These are phyloP conservation scores for Neoitamus cyanurus DNA, from an alignment of 2,888 invertebrate genomes.

Conservation along the genomic window DNA sequence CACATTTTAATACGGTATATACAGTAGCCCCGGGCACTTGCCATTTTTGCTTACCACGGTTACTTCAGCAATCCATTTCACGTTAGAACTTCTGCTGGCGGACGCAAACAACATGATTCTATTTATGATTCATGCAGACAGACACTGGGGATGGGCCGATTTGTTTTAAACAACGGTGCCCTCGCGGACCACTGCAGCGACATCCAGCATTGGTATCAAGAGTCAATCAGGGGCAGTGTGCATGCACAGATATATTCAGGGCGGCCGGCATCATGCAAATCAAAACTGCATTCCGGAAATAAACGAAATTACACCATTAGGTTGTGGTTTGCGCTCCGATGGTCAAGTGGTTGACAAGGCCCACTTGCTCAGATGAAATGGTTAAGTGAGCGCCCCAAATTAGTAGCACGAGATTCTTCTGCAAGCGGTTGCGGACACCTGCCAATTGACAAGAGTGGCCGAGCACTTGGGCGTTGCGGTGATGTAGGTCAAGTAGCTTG, in stretches of 20 bases:
- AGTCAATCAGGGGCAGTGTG: not conserved
- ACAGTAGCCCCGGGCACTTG: not conserved
- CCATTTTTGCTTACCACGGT: not conserved
- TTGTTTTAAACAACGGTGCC: not conserved
- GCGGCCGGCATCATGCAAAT: conserved; percentile 28
- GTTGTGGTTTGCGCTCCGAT: not conserved
- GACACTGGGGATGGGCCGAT: not conserved
- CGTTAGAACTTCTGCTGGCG: not conserved
- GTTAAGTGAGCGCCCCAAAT: conserved; percentile 17
- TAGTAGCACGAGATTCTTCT: conserved; percentile 29
- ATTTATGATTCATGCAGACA: not conserved
- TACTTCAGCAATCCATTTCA: not conserved
- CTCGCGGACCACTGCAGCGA: not conserved
- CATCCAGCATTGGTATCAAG: not conserved
- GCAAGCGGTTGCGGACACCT: not conserved
- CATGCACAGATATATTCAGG: not conserved
- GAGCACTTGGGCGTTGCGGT: not conserved
- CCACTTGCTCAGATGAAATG: not conserved
- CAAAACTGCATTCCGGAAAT: conserved; percentile 40
- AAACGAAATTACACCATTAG: conserved; percentile 40
- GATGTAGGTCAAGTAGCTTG: not conserved
- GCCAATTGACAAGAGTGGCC: not conserved
- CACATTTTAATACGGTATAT: not conserved
- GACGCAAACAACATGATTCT: not conserved
- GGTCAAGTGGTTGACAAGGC: conserved; percentile 25